Conservation (phyloP, 2,113 vertebrate genomes). For the Ictidomys tridecemlineatus region DNA sequence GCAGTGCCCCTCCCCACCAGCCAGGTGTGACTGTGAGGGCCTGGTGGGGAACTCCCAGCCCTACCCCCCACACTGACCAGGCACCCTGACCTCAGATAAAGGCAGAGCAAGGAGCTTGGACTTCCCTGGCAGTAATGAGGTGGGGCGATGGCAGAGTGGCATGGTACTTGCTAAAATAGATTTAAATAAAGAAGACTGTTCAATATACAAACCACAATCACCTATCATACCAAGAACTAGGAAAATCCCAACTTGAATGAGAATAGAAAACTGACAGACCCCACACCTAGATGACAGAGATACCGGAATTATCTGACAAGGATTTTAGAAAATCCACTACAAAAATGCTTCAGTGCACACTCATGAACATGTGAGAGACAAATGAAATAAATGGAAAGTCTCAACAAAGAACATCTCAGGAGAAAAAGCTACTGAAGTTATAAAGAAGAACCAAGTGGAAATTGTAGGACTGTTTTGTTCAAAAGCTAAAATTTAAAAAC, state of each 20-base stretch:
- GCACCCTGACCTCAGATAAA: neutral
- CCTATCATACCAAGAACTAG: neutral
- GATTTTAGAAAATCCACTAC: slow-evolving; percentile 4
- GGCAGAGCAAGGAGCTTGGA: neutral
- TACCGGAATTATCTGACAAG: slow-evolving; percentile 27
- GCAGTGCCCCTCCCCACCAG: neutral
- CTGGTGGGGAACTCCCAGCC: neutral
- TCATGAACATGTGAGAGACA: neutral
- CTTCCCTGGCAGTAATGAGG: neutral
- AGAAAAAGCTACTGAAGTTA: neutral
- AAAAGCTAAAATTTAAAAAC: neutral
- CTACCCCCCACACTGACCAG: neutral
- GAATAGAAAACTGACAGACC: slow-evolving; percentile 31
- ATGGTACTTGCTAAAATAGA: neutral
- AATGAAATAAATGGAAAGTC: neutral
- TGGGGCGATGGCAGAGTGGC: neutral
- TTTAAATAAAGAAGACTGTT: neutral
- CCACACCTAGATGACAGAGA: neutral
- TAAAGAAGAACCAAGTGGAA: slow-evolving; percentile 21
- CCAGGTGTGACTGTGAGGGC: neutral
- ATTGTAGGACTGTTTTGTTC: neutral
- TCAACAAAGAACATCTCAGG: neutral
- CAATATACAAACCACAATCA: neutral
- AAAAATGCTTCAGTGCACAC: slow-evolving; percentile 38
- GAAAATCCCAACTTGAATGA: slow-evolving; percentile 26